Conservation (phyloP, 2,888 invertebrate genomes). For the Thymelicus lineola region DNA sequence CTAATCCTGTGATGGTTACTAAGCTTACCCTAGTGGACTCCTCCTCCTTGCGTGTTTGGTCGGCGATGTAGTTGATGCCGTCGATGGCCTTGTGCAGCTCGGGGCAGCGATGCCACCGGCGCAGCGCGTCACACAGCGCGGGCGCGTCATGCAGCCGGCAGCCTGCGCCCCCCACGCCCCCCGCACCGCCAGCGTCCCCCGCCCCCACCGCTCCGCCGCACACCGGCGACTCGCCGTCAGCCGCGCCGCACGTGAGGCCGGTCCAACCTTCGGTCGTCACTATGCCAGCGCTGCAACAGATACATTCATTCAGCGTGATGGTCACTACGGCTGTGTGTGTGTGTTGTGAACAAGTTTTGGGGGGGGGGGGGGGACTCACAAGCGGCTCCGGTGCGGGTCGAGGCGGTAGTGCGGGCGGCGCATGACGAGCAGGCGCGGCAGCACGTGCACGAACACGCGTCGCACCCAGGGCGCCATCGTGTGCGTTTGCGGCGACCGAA, state of each 20-base stretch:
- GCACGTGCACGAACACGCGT: conserved; percentile 97
- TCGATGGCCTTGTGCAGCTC: conserved; percentile 97
- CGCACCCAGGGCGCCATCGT: conserved; percentile 99
- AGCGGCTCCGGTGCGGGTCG: conserved; percentile 85
- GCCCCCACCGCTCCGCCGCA: conserved; percentile 40
- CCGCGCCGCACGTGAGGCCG: conserved; percentile 47
- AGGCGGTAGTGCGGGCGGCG: conserved; percentile 90
- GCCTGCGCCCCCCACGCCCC: conserved; percentile 66
- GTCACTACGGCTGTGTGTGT: neutral
- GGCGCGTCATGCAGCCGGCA: conserved; percentile 83
- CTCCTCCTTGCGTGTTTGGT: conserved; percentile 96
- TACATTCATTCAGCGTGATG: neutral
- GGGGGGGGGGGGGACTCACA: conserved; percentile 56
- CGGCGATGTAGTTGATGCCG: conserved; percentile 96
- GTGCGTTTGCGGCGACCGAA: conserved; percentile 98
- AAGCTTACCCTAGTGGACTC: conserved; percentile 93
- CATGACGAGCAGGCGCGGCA: conserved; percentile 97
- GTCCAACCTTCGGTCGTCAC: conserved; percentile 51
- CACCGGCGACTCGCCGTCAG: conserved; percentile 17
- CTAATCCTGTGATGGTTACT: too few relatives aligned
- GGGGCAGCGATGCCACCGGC: conserved; percentile 95
- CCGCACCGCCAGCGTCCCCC: conserved; percentile 45
- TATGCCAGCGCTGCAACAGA: conserved; percentile 58
- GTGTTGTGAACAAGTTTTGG: too few relatives aligned
- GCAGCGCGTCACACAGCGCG: conserved; percentile 86